Conservation (phyloP, 2,797 vertebrate genomes). For the Pangasius mekongensis region DNA sequence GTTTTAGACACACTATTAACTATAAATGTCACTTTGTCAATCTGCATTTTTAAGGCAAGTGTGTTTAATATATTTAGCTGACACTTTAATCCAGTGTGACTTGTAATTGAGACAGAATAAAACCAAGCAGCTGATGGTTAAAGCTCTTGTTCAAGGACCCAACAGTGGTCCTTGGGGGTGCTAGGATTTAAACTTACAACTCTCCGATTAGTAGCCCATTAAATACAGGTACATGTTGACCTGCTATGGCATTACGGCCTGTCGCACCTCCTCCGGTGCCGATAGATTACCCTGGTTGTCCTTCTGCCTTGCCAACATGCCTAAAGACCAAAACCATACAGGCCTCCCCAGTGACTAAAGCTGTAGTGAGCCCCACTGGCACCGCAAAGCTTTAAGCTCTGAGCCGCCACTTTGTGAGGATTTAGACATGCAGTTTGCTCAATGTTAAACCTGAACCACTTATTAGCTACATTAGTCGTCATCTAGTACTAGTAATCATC, state of each 20-base stretch:
- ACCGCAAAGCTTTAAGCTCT: neutral
- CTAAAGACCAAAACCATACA: too few relatives aligned
- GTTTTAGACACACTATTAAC: neutral
- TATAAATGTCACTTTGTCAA: neutral
- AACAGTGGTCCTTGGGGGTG: neutral
- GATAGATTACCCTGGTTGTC: too few relatives aligned
- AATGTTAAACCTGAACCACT: neutral
- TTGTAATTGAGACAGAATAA: neutral
- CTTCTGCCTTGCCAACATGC: too few relatives aligned
- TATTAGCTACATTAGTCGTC: neutral
- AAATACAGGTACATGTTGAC: too few relatives aligned
- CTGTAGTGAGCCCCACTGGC: too few relatives aligned
- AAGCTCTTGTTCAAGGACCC: neutral
- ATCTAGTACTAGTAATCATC: too few relatives aligned
- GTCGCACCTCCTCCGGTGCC: too few relatives aligned
- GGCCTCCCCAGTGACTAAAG: too few relatives aligned
- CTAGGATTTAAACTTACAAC: neutral
- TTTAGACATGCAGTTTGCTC: neutral
- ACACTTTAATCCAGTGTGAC: neutral
- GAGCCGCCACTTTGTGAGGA: neutral
- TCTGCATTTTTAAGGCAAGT: neutral
- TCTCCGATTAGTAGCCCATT: neutral
- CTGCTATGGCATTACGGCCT: too few relatives aligned
- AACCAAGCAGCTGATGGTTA: neutral
- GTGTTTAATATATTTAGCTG: neutral